Conservation (phyloP, 2,797 vertebrate genomes). For the Macrochelys suwanniensis region DNA sequence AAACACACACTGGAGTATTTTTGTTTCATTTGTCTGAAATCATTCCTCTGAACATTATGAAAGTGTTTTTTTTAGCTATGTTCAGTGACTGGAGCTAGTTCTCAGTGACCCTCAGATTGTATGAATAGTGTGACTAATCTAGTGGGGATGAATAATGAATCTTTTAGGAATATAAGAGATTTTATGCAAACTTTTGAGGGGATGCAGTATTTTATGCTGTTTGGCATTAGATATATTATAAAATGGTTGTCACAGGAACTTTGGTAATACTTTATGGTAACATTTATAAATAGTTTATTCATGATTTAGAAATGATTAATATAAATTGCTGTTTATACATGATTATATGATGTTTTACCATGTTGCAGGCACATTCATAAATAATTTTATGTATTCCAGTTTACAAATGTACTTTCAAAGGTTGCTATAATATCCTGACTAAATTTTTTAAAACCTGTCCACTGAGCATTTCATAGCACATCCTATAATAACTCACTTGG, state of each 20-base stretch:
- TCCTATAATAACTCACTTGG: background rate
- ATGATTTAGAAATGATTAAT: constrained; percentile 77
- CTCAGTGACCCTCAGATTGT: constrained; percentile 38
- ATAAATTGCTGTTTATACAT: constrained; percentile 62
- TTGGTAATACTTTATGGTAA: constrained; percentile 51
- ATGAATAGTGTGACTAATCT: constrained; percentile 51
- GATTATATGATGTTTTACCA: constrained; percentile 63
- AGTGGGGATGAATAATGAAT: constrained; percentile 70
- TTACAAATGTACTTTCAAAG: background rate
- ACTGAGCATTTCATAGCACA: background rate
- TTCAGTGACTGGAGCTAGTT: constrained; percentile 49
- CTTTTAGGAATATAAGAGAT: constrained; percentile 75
- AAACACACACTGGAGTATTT: constrained; percentile 56
- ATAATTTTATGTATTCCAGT: constrained; percentile 42
- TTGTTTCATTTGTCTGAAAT: constrained; percentile 60
- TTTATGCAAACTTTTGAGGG: constrained; percentile 52
- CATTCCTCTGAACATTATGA: constrained; percentile 55
- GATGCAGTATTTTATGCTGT: constrained; percentile 42
- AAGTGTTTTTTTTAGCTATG: constrained; percentile 51
- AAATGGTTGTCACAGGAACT: constrained; percentile 71
- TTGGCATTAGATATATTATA: constrained; percentile 66
- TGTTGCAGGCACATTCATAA: constrained; percentile 63
- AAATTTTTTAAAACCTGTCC: constrained; percentile 11
- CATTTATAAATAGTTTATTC: constrained; percentile 72
- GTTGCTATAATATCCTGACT: constrained; percentile 5